Conservation (phyloP, 1,140 invertebrate species). For the Achroia grisella region DNA sequence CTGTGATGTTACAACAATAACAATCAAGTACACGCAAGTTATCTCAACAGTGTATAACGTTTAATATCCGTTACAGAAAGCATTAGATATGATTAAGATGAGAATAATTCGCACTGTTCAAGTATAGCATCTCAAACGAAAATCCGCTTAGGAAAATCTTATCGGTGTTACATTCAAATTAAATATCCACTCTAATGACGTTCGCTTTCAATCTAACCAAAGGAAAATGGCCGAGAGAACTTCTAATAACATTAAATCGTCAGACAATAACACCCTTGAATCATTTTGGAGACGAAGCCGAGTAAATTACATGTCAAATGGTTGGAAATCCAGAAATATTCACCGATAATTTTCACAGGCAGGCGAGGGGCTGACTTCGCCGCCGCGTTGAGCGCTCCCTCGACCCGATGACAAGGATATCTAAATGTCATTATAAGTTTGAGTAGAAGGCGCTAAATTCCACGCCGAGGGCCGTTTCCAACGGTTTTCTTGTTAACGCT, state of each 20-base stretch:
- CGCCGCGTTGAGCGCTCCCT: neutral
- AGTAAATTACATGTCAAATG: conserved; percentile 65
- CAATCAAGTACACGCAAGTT: too few species aligned
- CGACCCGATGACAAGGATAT: conserved; percentile 53
- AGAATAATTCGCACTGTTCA: conserved; percentile 18
- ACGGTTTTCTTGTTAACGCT: conserved; percentile 35
- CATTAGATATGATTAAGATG: conserved; percentile 35
- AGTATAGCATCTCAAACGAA: conserved; percentile 13
- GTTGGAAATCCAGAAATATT: conserved; percentile 59
- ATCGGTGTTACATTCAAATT: conserved; percentile 55
- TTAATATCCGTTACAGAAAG: neutral
- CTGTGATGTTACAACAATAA: too few species aligned
- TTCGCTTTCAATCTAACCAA: conserved; percentile 32
- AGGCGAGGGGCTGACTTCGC: conserved; percentile 1
- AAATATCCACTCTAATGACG: conserved; percentile 44
- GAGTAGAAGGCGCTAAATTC: conserved; percentile 43
- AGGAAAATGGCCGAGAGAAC: conserved; percentile 27
- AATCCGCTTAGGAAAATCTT: conserved; percentile 21
- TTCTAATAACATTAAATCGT: conserved; percentile 52
- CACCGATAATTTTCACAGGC: conserved; percentile 39
- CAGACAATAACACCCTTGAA: conserved; percentile 55
- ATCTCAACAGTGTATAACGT: too few species aligned
- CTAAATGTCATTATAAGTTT: conserved; percentile 71
- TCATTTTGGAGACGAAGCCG: conserved; percentile 32
- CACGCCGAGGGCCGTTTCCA: conserved; percentile 40